Evolutionary conservation across 2,113 vertebrate species (phyloP), one percentile per base, ranked within the genome.

Genomic region (Seriola dumerili): DNA sequence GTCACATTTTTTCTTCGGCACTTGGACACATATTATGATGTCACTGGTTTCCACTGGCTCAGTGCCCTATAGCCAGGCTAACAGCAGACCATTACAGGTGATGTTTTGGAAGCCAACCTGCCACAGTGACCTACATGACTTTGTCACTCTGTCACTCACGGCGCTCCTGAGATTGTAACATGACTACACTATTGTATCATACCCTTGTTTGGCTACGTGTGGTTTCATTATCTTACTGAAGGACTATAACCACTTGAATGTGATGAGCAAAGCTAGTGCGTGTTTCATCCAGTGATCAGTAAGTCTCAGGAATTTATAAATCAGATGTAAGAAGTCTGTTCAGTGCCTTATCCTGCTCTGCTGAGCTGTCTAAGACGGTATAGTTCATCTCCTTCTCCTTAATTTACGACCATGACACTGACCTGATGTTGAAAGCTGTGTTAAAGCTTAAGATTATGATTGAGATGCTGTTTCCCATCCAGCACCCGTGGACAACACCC

Each of bases 101-200:
- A 74, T 63, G 74, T 76, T 77, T 77, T 64, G 48, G 72, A 80
- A 25, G 63, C 62, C 76, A 82, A 19, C 5, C 85, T 72, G 83
- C 52, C 86, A 72, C 67, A 55, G 11, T 92, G 87, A 89, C 88
- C 90, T 76, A 87, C 78, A 86, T 89, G 73, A 32, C 23, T 46
- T 81, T 23, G 23, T 23, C 23, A 23, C 23, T 23, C 80, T 85
- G 76, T 74, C 85, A 77, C 77, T 62, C 72, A 65, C 52, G 13
- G 2, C 11, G 36, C 40, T n/a, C 64, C 67, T 38, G 32, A 57
- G 34, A 80, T 36, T 17, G 69, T 36, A 83, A 82, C 67, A 36
- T 16, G 65, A 84, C 70, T 1, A 67, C 46, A 46, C 57, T 48
- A 57, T 48, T 69, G 76, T 10, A 38, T 21, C n/a, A 2, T 13